phyloP scores from a whole-genome alignment of 1,140 invertebrate genomes.

The Ditylenchus dipsaci region DNA sequence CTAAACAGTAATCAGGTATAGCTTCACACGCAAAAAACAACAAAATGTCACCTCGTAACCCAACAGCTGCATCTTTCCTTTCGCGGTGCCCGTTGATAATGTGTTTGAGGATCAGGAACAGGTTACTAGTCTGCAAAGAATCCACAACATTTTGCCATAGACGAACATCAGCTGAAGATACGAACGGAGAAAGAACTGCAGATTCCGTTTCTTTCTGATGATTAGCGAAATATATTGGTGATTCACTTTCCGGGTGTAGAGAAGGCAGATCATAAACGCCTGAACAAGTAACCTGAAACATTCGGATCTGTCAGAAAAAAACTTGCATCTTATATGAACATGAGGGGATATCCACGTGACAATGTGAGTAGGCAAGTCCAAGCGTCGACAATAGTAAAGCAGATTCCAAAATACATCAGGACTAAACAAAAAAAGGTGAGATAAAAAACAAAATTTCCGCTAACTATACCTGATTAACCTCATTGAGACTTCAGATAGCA shows the following conservation, averaged over 20 bases:
- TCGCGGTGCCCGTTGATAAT: slow-evolving; percentile 34
- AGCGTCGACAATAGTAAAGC: slow-evolving; percentile 51
- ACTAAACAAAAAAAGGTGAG: not conserved
- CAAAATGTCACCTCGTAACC: slow-evolving; percentile 2
- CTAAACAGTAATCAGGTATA: slow-evolving; percentile 36
- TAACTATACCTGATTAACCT: slow-evolving; percentile 30
- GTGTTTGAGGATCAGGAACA: slow-evolving; percentile 29
- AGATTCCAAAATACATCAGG: slow-evolving; percentile 57
- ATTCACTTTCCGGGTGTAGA: slow-evolving; percentile 13
- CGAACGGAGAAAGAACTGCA: not conserved
- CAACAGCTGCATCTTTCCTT: slow-evolving; percentile 24
- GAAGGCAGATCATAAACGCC: slow-evolving; percentile 20
- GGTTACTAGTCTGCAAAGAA: slow-evolving; percentile 8
- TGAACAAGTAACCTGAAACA: too few species aligned
- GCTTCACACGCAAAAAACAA: not conserved
- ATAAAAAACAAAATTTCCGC: not conserved
- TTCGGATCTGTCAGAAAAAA: too few species aligned
- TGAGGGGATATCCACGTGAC: slow-evolving; percentile 45
- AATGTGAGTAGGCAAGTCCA: slow-evolving; percentile 52
- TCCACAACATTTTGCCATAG: slow-evolving; percentile 22
- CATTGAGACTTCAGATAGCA: slow-evolving; percentile 30
- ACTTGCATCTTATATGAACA: slow-evolving; percentile 48
- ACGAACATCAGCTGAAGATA: slow-evolving; percentile 4
- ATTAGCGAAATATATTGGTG: slow-evolving; percentile 39
- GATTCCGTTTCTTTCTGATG: too few species aligned